These are phyloP conservation scores for Poliocrania exsul DNA, from an alignment of 2,797 vertebrate genomes.

Conservation along the genomic window DNA sequence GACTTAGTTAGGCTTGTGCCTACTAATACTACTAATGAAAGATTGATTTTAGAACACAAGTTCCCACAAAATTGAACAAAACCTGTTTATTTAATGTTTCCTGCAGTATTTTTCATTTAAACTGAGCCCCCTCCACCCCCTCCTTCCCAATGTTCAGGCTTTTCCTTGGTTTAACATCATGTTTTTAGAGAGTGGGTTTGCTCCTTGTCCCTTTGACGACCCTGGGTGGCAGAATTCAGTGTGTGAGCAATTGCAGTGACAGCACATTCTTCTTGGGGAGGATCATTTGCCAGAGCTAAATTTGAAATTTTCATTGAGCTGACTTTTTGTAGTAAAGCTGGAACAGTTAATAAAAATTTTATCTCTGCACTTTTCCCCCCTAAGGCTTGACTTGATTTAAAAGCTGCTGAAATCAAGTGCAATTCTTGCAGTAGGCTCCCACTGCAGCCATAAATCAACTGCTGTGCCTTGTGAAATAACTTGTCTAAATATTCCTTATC, in stretches of 20 bases:
- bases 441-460: conserved; percentile 5
- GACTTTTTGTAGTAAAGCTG: neutral
- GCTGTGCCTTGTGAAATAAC: neutral
- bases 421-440: neutral
- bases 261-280: neutral
- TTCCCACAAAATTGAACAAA: neutral
- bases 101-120: neutral
- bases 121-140: neutral
- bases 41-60: neutral
- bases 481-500: conserved; percentile 15
- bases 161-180: neutral
- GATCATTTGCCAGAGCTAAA: neutral
- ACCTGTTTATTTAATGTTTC: fast-evolving
- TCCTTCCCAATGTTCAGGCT: neutral
- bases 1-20: neutral
- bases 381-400: conserved; percentile 31
- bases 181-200: neutral
- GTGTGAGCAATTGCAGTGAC: neutral
- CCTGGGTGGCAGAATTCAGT: neutral
- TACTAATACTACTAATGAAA: neutral
- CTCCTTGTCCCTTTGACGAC: neutral
- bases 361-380: neutral
- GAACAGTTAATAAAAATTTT: conserved; percentile 20
- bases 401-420: conserved; percentile 28
- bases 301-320: neutral